phyloP scores from a whole-genome alignment of 1,140 invertebrate genomes.

The Brachionus paranguensis region DNA sequence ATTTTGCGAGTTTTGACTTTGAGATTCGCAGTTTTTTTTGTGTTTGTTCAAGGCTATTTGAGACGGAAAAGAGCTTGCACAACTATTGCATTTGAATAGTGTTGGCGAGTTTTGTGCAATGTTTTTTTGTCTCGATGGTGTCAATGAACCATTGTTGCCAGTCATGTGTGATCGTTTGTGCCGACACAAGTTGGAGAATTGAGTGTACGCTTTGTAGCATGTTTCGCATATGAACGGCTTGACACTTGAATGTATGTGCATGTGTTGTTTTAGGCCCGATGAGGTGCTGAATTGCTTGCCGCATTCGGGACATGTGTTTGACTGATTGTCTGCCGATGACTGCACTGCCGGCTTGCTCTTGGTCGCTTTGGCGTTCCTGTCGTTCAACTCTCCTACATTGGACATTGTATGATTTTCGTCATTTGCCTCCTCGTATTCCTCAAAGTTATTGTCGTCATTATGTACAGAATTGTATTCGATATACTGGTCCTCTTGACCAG shows the following conservation, averaged over 20 bases:
- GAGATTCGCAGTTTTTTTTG: neutral
- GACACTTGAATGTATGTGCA: slow-evolving; percentile 94
- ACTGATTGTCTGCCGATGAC: slow-evolving; percentile 55
- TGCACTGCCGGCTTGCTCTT: neutral
- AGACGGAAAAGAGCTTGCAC: neutral
- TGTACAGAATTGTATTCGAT: neutral
- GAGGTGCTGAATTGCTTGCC: slow-evolving; percentile 96
- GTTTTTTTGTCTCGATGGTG: neutral
- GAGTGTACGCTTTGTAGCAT: slow-evolving; percentile 84
- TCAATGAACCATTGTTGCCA: neutral
- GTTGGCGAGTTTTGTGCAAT: neutral
- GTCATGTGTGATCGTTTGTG: slow-evolving; percentile 95
- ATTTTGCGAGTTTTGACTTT: neutral
- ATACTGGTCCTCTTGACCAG: neutral
- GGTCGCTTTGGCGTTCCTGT: neutral
- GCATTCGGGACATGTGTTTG: slow-evolving; percentile 91
- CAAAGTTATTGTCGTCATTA: neutral
- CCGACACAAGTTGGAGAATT: slow-evolving; percentile 97
- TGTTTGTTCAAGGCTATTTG: slow-evolving; percentile 30
- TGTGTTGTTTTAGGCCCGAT: slow-evolving; percentile 96
- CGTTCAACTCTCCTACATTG: neutral
- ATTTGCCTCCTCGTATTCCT: neutral
- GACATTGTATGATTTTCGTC: neutral
- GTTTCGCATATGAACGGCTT: slow-evolving; percentile 81
- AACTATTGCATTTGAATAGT: neutral